Evolutionary conservation across 2,113 vertebrate genomes (phyloP).

Genomic region (Mormyrus iriodes): DNA sequence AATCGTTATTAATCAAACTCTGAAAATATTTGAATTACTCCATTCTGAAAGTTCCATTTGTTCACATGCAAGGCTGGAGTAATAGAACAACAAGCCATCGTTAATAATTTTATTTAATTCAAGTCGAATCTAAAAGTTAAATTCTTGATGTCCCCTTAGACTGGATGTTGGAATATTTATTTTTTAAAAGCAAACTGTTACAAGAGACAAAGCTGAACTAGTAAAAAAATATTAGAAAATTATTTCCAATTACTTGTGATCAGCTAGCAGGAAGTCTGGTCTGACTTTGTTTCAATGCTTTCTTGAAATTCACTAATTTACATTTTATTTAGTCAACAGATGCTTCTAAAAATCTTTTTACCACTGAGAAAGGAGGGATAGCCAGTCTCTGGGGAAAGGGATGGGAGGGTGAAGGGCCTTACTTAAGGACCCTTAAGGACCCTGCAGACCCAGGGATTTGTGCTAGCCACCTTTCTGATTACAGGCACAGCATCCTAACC

Average conservation of each 20-base stretch:
- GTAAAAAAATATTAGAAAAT: not conserved
- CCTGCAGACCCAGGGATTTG: not conserved
- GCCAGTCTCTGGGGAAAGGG: not conserved
- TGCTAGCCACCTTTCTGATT: not conserved
- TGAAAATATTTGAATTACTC: not conserved
- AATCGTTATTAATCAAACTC: not conserved
- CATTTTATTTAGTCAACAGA: not conserved
- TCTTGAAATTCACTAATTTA: not conserved
- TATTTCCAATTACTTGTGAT: not conserved
- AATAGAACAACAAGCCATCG: not conserved
- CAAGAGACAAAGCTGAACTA: not conserved
- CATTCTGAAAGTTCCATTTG: not conserved
- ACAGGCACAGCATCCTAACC: not conserved
- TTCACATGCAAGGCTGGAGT: not conserved
- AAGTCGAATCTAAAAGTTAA: not conserved
- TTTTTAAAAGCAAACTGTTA: not conserved
- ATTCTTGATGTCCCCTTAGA: not conserved
- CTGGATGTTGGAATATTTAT: not conserved
- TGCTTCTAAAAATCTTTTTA: not conserved
- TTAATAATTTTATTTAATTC: not conserved
- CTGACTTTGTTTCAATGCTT: not conserved
- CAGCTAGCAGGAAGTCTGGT: not conserved
- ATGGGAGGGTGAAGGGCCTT: not conserved
- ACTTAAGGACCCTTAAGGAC: not conserved
- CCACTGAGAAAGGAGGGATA: not conserved